phyloP scores from a whole-genome alignment of 2,888 invertebrate genomes.

The Tetragnatha montana region DNA sequence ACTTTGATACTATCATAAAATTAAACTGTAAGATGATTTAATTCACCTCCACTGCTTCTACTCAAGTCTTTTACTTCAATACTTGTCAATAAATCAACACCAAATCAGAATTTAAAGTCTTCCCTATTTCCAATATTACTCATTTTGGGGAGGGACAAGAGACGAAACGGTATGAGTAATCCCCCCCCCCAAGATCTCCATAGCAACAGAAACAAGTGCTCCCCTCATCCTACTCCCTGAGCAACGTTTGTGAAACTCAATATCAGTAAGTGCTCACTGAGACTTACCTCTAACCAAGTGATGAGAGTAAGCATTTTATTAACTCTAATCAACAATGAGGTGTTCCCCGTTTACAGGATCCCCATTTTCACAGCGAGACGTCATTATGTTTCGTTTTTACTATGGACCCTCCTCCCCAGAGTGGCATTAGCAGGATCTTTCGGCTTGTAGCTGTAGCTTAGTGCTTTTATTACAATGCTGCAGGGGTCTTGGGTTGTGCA shows the following conservation, averaged over 20 bases:
- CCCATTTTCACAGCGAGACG: not conserved
- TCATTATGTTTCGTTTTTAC: not conserved
- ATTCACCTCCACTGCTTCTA: too few relatives aligned
- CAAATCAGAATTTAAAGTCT: too few relatives aligned
- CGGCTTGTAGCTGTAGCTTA: not conserved
- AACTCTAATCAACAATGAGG: not conserved
- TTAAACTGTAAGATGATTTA: too few relatives aligned
- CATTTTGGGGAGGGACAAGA: too few relatives aligned
- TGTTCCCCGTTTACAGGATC: not conserved
- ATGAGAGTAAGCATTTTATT: conserved; percentile 1
- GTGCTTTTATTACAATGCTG: not conserved
- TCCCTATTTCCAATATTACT: too few relatives aligned
- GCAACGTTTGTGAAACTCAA: not conserved
- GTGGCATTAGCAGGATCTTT: not conserved
- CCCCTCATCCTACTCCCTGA: not conserved
- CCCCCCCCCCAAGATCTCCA: not conserved
- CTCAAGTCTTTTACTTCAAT: too few relatives aligned
- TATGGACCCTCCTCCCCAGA: not conserved
- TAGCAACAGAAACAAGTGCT: not conserved
- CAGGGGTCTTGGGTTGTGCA: not conserved
- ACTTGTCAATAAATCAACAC: too few relatives aligned
- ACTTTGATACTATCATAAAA: too few relatives aligned
- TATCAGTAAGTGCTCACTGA: not conserved
- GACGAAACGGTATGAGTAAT: too few relatives aligned
- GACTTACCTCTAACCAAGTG: not conserved